A percentile compares a stretch with the other conserved stretches of the same genome.
Evolutionary conservation across 2,113 vertebrate genomes (phyloP).

Genomic region (Labeo catla): DNA sequence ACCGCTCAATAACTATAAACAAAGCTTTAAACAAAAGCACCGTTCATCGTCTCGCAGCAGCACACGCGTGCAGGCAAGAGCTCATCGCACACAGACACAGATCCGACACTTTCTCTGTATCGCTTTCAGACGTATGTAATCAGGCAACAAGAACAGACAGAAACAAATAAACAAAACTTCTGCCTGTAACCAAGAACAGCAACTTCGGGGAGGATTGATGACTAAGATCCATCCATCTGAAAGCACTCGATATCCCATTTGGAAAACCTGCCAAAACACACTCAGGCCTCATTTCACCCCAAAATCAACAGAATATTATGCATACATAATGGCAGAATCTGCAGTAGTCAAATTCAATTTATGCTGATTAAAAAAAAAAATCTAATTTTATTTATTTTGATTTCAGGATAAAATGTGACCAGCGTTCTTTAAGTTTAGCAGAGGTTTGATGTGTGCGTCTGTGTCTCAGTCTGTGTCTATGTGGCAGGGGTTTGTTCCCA

Average conservation of each 20-base stretch:
- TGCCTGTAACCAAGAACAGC: background rate
- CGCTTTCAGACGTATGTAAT: background rate
- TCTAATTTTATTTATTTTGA: background rate
- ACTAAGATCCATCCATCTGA: background rate
- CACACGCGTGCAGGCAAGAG: conserved; percentile 9
- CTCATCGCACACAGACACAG: background rate
- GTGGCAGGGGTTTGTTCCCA: conserved; percentile 87
- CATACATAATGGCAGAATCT: background rate
- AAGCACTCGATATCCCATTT: background rate
- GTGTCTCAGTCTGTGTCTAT: conserved; percentile 77
- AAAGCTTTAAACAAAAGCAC: conserved; percentile 84
- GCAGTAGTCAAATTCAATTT: background rate
- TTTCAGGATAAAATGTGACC: background rate
- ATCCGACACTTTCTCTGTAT: background rate
- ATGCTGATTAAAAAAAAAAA: background rate
- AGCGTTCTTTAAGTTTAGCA: background rate
- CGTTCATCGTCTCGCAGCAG: conserved; percentile 4
- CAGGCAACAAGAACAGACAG: background rate
- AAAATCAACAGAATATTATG: background rate
- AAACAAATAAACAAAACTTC: background rate
- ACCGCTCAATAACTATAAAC: conserved; percentile 73
- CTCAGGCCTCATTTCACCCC: background rate
- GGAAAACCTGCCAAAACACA: background rate
- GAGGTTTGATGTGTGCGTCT: background rate
- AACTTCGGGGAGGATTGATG: background rate